Conservation (phyloP, 2,113 vertebrate species). For the Globicephala melas region DNA sequence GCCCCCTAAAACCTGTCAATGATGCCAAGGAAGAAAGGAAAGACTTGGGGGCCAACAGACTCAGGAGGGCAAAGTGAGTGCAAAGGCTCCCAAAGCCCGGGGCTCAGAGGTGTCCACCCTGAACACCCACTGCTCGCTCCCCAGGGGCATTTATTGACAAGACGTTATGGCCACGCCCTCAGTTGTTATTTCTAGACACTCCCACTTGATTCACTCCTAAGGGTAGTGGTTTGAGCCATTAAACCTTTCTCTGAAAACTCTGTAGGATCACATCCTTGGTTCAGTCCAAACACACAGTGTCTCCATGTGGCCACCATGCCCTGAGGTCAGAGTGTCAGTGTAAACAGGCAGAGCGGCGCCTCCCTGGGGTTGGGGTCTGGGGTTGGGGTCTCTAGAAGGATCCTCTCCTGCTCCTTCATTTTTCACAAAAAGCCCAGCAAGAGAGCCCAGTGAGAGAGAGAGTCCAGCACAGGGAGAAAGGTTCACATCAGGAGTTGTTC, state of each 20-base stretch:
- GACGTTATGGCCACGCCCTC: neutral
- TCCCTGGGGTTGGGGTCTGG: neutral
- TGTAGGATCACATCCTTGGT: neutral
- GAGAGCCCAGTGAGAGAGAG: neutral
- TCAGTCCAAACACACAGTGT: neutral
- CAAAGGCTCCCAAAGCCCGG: neutral
- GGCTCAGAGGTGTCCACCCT: neutral
- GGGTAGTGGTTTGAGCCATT: neutral
- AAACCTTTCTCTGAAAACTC: neutral
- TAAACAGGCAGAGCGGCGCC: accelerated
- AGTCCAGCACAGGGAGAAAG: neutral
- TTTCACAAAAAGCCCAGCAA: too few species aligned
- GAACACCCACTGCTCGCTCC: accelerated
- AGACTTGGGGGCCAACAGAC: neutral
- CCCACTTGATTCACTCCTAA: neutral
- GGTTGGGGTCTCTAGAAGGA: too few species aligned
- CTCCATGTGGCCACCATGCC: neutral
- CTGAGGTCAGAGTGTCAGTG: neutral
- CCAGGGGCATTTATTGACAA: neutral
- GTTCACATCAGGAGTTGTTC: neutral
- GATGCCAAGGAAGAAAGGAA: neutral
- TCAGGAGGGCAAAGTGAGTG: too few species aligned
- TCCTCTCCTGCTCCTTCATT: neutral
- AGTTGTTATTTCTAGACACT: too few species aligned
- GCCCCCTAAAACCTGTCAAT: neutral